phyloP scores from a whole-genome alignment of 2,888 invertebrate genomes.

The Nomada lathburiana region DNA sequence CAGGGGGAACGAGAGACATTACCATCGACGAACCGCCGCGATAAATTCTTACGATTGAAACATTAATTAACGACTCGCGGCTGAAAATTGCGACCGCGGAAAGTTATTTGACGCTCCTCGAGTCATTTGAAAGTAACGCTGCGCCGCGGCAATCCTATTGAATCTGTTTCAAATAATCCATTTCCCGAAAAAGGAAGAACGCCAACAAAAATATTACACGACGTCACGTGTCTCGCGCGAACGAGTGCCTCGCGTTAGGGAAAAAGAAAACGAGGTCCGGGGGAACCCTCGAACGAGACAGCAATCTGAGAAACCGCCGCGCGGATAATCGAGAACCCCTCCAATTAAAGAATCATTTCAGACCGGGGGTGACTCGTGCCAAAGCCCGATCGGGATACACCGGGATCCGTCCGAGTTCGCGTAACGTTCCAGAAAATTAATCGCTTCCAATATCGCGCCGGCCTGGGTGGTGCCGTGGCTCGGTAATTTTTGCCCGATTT shows the following conservation, averaged over 20 bases:
- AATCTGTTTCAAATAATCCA: neutral
- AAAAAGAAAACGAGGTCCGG: constrained; percentile 22
- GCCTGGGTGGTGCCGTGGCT: constrained; percentile 27
- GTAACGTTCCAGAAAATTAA: constrained; percentile 83
- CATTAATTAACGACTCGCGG: constrained; percentile 6
- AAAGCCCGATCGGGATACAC: constrained; percentile 52
- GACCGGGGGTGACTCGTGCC: neutral
- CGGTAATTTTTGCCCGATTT: constrained; percentile 84
- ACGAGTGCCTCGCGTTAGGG: constrained; percentile 14
- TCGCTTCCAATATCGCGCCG: constrained; percentile 77
- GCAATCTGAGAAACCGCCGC: constrained; percentile 50
- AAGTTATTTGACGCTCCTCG: neutral
- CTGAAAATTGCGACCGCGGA: no score
- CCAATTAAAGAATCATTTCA: constrained; percentile 58
- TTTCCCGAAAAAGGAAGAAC: neutral
- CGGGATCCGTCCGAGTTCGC: constrained; percentile 64
- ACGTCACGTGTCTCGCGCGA: constrained; percentile 1
- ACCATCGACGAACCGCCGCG: neutral
- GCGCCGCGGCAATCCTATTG: neutral
- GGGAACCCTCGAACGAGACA: constrained; percentile 20
- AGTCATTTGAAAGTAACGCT: neutral
- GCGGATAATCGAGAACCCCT: constrained; percentile 56
- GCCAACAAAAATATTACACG: no score
- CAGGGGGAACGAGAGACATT: neutral
- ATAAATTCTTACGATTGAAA: neutral